Base-by-base conservation (phyloP, 2,113 vertebrate species). In the Cynopterus brachyotis region DNA sequence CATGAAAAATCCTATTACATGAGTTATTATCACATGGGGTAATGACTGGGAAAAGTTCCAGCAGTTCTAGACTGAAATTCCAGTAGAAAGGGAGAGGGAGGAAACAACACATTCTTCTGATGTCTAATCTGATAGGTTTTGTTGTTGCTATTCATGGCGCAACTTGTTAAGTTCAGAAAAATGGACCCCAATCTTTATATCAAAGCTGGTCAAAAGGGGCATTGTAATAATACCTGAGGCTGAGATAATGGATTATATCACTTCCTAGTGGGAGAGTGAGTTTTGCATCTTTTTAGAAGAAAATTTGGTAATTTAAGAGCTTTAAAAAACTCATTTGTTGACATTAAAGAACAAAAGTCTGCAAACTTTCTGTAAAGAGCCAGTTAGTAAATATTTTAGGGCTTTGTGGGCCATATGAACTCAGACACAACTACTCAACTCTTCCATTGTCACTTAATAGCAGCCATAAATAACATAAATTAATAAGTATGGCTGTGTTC, bases 1-100 rank as follows among this genome's bases (percentile, higher is more conserved):
- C 35, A 75, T 85, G 93, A 76, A 89, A 73, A 95, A 70, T 57
- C 10, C 28, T 66, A 95, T 92, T 76, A 57, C 13, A 37, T 80
- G 95, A 81, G 37, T 87, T 93, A 93, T 45, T 26, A 73, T 80
- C 82, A 83, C 37, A 83, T 11, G 26, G 53, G 13, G 32, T 60
- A 72, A 80, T 80, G 66, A 42, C 13, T 92, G n/a, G 47, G 91
- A 93, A 84, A 84, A 20, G 35, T 47, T n/a, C 30, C 50, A 75
- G 20, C 1, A 26, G 16, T 53, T 95, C 50, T 83, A 88, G 37
- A 35, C 11, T 67, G 60, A 93, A 70, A 82, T 89, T 76, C 17
- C n/a, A 73, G 83, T 0, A 79, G 42, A 67, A 83, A 70, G 45
- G 80, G 20, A 87, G 50, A 78, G 2, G 17, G 42, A 69, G n/a